Conservation (phyloP, 1,140 invertebrate species). For the Linepithema humile region DNA sequence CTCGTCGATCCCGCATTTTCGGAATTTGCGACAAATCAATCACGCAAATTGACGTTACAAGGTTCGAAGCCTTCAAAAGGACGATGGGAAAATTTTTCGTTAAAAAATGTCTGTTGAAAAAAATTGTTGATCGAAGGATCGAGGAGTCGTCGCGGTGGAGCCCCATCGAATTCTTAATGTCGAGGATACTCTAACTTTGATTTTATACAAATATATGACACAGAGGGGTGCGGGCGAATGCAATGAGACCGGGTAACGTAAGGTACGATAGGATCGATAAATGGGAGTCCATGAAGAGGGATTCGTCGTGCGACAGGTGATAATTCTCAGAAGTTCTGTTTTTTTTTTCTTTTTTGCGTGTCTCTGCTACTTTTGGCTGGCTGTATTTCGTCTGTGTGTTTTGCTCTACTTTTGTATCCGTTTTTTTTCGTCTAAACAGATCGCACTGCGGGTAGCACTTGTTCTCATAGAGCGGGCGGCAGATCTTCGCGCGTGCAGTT, state of each 20-base stretch:
- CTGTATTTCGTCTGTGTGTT: slow-evolving; percentile 13
- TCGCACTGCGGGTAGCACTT: slow-evolving; percentile 73
- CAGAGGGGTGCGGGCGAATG: slow-evolving; percentile 13
- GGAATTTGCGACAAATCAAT: not conserved
- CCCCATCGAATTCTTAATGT: slow-evolving; percentile 29
- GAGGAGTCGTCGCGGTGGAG: slow-evolving; percentile 33
- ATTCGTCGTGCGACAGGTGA: no score
- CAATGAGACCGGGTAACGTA: slow-evolving; percentile 16
- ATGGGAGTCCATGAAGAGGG: slow-evolving; percentile 9
- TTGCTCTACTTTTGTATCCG: slow-evolving; percentile 14
- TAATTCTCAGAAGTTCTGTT: slow-evolving; percentile 5
- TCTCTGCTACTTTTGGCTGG: slow-evolving; percentile 27
- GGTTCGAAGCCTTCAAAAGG: no score
- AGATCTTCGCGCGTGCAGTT: slow-evolving; percentile 81
- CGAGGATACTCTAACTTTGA: slow-evolving; percentile 38
- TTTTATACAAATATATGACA: slow-evolving; percentile 41
- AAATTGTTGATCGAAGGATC: not conserved
- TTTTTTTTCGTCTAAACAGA: slow-evolving; percentile 64
- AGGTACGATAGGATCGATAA: slow-evolving; percentile 38
- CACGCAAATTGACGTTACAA: no score
- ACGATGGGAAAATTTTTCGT: not conserved
- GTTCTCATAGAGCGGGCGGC: slow-evolving; percentile 74
- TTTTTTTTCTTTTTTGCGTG: slow-evolving; percentile 2
- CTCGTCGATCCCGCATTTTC: not conserved
- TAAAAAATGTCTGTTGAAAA: not conserved